These are phyloP conservation scores for Dryocosmus kuriphilus DNA, from an alignment of 2,888 invertebrate genomes.

Conservation along the genomic window DNA sequence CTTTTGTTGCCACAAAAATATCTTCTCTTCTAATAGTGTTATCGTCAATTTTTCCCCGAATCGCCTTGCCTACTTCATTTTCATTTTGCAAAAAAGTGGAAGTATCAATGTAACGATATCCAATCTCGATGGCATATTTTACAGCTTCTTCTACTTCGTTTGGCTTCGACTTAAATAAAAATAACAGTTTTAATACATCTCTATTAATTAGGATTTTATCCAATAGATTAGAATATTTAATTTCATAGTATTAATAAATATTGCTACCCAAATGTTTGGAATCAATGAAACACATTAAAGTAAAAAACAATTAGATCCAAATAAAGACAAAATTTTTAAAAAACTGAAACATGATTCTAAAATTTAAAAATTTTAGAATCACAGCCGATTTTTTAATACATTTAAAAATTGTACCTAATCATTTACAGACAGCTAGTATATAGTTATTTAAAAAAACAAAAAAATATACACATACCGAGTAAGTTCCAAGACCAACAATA, in stretches of 20 bases:
- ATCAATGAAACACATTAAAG: background rate
- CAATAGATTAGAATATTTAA: too few relatives aligned
- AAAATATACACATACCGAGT: slow-evolving; percentile 66
- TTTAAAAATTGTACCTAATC: too few relatives aligned
- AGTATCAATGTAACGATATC: slow-evolving; percentile 80
- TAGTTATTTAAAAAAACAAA: background rate
- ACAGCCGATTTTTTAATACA: too few relatives aligned
- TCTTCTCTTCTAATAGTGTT: slow-evolving; percentile 78
- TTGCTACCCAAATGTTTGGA: too few relatives aligned
- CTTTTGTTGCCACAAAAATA: slow-evolving; percentile 80
- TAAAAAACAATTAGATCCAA: background rate
- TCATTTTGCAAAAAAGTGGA: slow-evolving; percentile 80
- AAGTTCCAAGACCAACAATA: slow-evolving; percentile 76
- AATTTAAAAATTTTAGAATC: background rate
- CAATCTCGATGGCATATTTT: slow-evolving; percentile 77
- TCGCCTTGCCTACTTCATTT: slow-evolving; percentile 77
- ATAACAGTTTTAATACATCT: too few relatives aligned
- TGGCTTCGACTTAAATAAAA: slow-evolving; percentile 80
- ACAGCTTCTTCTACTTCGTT: slow-evolving; percentile 81
- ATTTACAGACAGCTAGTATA: too few relatives aligned
- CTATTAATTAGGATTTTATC: too few relatives aligned
- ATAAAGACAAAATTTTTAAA: background rate
- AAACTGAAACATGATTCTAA: background rate
- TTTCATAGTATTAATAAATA: too few relatives aligned
- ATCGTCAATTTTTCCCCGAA: slow-evolving; percentile 77